Conservation (phyloP, 1,140 invertebrate genomes). For the Drepana arcuata region DNA sequence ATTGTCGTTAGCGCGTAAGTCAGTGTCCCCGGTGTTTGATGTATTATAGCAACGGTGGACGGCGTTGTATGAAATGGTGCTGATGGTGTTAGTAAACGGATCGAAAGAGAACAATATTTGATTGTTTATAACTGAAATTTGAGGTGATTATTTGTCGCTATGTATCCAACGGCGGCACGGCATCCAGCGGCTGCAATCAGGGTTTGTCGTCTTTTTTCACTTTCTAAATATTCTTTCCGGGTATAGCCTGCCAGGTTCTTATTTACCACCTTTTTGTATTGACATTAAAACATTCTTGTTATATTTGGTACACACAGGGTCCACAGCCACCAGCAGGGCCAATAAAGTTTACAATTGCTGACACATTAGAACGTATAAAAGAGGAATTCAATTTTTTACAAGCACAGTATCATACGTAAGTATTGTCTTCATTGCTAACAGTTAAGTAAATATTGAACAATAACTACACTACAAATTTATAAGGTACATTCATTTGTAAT, state of each 20-base stretch:
- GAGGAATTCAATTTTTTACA: constrained; percentile 99
- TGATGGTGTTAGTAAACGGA: constrained; percentile 31
- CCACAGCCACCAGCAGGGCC: constrained; percentile 90
- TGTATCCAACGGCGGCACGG: constrained; percentile 64
- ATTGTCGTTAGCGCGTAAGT: constrained; percentile 52
- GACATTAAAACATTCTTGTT: no score
- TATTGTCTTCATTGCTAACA: no score
- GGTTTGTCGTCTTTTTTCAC: constrained; percentile 54
- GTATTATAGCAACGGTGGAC: constrained; percentile 51
- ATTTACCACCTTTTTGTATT: no score
- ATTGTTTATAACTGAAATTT: constrained; percentile 33
- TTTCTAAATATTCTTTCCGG: constrained; percentile 15
- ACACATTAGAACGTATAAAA: constrained; percentile 98
- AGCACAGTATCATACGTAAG: constrained; percentile 98
- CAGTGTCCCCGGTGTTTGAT: constrained; percentile 39
- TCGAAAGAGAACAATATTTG: constrained; percentile 52
- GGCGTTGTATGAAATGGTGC: constrained; percentile 45
- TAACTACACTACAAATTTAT: not conserved
- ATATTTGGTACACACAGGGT: constrained; percentile 76
- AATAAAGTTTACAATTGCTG: constrained; percentile 96
- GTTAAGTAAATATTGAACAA: not conserved
- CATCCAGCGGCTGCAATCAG: constrained; percentile 58
- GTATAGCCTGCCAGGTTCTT: no score
- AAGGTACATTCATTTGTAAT: not conserved
- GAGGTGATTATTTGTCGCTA: constrained; percentile 30